phyloP scores from a whole-genome alignment of 1,140 invertebrate genomes.

The Metopolophium dirhodum region DNA sequence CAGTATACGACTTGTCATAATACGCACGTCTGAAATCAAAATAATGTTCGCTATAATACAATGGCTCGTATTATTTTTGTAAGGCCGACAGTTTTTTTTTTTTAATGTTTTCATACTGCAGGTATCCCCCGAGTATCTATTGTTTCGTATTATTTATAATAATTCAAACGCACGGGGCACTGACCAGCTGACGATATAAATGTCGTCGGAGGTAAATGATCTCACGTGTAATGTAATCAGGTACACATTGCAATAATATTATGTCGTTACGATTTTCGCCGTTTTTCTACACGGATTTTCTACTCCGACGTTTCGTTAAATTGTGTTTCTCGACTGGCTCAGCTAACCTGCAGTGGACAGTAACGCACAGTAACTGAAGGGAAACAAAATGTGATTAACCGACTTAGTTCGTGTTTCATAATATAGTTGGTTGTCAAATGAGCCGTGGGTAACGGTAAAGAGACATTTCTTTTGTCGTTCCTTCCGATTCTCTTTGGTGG shows the following conservation, averaged over 20 bases:
- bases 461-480: neutral
- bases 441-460: neutral
- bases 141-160: neutral
- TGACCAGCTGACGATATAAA: neutral
- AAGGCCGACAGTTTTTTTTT: too few species aligned
- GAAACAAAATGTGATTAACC: neutral
- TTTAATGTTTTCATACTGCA: too few species aligned
- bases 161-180: neutral
- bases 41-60: neutral
- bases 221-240: neutral
- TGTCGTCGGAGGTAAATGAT: neutral
- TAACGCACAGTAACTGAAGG: neutral
- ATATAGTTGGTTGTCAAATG: constrained; percentile 15
- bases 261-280: neutral
- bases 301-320: neutral
- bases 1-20: neutral
- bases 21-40: neutral
- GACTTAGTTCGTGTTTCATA: neutral
- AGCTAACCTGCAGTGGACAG: neutral
- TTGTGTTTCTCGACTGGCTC: neutral
- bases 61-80: too few species aligned
- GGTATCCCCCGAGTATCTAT: too few species aligned
- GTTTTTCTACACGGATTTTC: neutral
- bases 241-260: neutral
- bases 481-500: neutral